Evolutionary conservation across 1,140 invertebrate genomes (phyloP), one percentile per base, ranked within the genome.

Genomic region (Aphelinus certus): DNA sequence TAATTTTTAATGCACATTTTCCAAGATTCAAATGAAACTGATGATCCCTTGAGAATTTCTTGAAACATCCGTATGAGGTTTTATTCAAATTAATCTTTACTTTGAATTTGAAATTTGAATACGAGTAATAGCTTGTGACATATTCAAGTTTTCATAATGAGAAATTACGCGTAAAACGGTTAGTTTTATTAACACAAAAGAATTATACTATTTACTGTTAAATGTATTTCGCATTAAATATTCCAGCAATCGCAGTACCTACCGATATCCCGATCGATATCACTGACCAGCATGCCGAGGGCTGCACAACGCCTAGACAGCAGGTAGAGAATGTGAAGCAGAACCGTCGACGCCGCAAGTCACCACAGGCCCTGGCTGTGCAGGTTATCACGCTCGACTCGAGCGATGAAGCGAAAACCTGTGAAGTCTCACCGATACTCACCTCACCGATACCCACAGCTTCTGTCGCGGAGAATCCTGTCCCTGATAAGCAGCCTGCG

Each of bases 231-330:
- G 4, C 9, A 6, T 53, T 9, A 53, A 9, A 53, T 9, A 53
- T 53, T 26, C 51, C 9, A 76, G 65, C 9, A 53, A 68, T 73
- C 3, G 10, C 58, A 0, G 74, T 65, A 43, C 64, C 70, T 47
- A 7, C 48, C 1, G 64, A 76, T 47, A 76, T 76, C 48, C 63
- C 69, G 7, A 76, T 76, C 7, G 48, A 57, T 4, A 64, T 76
- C 45, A 76, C 70, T 9, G 73, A 69, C 4, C 49, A 73, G 47
- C n/a, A 47, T 45, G 5, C 9, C 2, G 47, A 49, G 3, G 55
- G n/a, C 3, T 76, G 70, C 26, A 47, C 46, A 53, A 76, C 75
- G n/a, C 75, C 75, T 3, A 76, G 64, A 10, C 58, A 68, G 2
- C 45, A 62, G 3, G 66, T 71, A 10, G 70, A 76, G 47, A 71